A percentile compares a stretch with the other conserved stretches of the same genome.
phyloP scores from a whole-genome alignment of 2,113 vertebrate species.

The Eclectus roratus region DNA sequence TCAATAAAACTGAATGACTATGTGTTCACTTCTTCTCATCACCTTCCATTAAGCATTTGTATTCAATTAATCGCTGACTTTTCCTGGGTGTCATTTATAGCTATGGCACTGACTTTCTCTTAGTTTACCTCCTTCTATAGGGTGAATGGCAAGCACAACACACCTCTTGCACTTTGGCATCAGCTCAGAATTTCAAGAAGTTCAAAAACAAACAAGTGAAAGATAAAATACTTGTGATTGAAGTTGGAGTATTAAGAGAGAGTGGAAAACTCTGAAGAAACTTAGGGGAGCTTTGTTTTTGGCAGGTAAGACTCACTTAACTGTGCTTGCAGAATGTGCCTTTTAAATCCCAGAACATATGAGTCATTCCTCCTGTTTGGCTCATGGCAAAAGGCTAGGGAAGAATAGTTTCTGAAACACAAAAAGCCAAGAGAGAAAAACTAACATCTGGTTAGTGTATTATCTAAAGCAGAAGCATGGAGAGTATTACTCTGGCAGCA shows the following conservation, averaged over 20 bases:
- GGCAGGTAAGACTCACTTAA: background rate
- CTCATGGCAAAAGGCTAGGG: background rate
- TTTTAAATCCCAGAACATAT: slow-evolving; percentile 31
- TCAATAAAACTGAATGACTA: background rate
- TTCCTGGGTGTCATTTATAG: background rate
- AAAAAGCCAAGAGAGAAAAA: background rate
- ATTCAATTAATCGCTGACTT: background rate
- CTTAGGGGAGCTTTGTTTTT: background rate
- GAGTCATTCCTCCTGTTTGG: slow-evolving; percentile 28
- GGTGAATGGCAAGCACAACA: background rate
- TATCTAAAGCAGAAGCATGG: background rate
- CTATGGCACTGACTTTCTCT: background rate
- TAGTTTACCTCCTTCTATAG: background rate
- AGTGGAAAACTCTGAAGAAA: background rate
- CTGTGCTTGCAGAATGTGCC: background rate
- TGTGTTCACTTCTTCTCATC: background rate
- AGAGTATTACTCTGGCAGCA: background rate
- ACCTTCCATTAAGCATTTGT: background rate
- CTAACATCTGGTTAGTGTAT: background rate
- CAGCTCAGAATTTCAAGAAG: background rate
- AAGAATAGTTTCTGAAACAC: background rate
- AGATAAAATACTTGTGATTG: background rate
- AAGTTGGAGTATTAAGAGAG: background rate
- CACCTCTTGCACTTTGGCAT: background rate
- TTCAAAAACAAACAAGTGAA: background rate